Evolutionary conservation across 2,113 vertebrate genomes (phyloP).

Genomic region (Callaeas wilsoni): DNA sequence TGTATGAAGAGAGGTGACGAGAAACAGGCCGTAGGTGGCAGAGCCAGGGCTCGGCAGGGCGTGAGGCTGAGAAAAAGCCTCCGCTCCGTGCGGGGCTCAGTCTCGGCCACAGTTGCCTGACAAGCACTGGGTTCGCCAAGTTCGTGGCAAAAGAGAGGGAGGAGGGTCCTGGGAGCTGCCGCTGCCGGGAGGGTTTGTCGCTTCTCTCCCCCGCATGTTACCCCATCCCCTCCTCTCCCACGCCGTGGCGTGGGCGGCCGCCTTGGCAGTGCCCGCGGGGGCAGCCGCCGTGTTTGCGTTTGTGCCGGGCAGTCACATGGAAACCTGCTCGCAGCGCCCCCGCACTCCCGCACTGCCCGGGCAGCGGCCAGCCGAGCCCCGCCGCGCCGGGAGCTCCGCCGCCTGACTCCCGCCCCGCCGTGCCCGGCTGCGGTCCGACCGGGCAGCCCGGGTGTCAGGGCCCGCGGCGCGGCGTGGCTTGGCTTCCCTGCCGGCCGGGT

Average conservation of each 20-base stretch:
- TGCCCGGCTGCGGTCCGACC: neutral
- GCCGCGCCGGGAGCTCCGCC: neutral
- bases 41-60: neutral
- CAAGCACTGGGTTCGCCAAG: neutral
- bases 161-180: neutral
- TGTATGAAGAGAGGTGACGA: neutral
- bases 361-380: neutral
- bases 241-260: neutral
- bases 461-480: no score
- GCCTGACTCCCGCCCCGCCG: neutral
- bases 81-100: neutral
- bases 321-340: neutral
- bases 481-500: neutral
- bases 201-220: neutral
- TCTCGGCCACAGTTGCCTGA: neutral
- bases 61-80: neutral
- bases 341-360: neutral
- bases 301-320: conserved; percentile 10
- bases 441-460: neutral
- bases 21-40: neutral
- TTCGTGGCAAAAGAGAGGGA: neutral
- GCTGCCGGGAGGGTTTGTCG: accelerated
- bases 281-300: neutral
- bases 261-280: neutral
- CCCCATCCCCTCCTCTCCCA: neutral